Percentiles rank a stretch among this genome's conserved stretches.
phyloP scores from a whole-genome alignment of 2,888 invertebrate species.

The Dasysyrphus albostriatus region DNA sequence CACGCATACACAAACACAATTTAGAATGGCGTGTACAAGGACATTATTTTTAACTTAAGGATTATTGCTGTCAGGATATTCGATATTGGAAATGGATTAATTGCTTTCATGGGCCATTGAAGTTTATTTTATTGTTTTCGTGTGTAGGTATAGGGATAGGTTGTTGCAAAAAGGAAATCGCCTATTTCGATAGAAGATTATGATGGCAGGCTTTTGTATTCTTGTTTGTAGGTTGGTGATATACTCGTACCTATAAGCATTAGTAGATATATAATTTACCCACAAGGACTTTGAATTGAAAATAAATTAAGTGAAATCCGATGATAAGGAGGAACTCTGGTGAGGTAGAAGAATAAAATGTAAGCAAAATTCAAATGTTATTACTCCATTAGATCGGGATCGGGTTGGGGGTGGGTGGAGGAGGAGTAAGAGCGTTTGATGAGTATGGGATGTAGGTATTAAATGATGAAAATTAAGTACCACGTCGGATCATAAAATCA shows the following conservation, averaged over 20 bases:
- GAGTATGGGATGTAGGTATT: background rate
- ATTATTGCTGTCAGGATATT: slow-evolving; percentile 72
- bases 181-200: slow-evolving; percentile 37
- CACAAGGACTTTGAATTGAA: slow-evolving; percentile 59
- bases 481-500: slow-evolving; percentile 52
- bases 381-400: slow-evolving; percentile 33
- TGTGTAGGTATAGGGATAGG: background rate
- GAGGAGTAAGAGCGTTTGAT: background rate
- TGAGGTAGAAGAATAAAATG: slow-evolving; percentile 27
- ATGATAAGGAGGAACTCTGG: slow-evolving; percentile 28
- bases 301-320: slow-evolving; percentile 70
- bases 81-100: slow-evolving; percentile 75
- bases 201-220: slow-evolving; percentile 18
- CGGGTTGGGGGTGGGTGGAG: background rate
- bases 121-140: slow-evolving; percentile 63
- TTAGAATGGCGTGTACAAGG: slow-evolving; percentile 69
- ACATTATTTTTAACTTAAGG: slow-evolving; percentile 73
- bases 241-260: background rate
- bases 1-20: slow-evolving; percentile 14
- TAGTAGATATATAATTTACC: slow-evolving; percentile 7
- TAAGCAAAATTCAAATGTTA: slow-evolving; percentile 65
- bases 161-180: slow-evolving; percentile 13
- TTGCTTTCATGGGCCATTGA: slow-evolving; percentile 75
- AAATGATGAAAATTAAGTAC: slow-evolving; percentile 63
- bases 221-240: background rate